phyloP scores from a whole-genome alignment of 2,113 vertebrate genomes.

The Fregetta grallaria region DNA sequence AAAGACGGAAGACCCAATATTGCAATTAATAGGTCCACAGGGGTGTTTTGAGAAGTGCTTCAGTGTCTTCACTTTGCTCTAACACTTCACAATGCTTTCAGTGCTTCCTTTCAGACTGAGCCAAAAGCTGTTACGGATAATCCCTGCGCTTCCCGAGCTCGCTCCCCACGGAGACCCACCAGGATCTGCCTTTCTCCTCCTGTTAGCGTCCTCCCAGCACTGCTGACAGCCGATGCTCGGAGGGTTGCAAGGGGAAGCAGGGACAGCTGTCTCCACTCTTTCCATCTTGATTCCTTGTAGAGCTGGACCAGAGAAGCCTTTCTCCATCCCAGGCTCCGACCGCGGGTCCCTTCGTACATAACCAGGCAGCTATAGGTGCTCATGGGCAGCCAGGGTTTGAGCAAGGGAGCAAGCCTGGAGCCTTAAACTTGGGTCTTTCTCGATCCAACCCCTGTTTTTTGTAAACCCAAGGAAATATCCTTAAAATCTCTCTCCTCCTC shows the following conservation, averaged over 20 bases:
- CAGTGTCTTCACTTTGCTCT: neutral
- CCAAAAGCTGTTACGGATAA: neutral
- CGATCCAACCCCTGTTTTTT: neutral
- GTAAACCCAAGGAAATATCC: neutral
- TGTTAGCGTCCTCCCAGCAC: neutral
- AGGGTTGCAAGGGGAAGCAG: neutral
- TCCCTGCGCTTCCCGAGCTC: fast-evolving
- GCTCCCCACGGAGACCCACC: neutral
- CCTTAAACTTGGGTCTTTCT: neutral
- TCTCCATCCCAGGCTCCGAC: fast-evolving
- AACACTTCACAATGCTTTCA: neutral
- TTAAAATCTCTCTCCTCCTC: neutral
- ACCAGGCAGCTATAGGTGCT: neutral
- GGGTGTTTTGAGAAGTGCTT: neutral
- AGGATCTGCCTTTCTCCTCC: neutral
- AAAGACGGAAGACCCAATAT: neutral
- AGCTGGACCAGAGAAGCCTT: neutral
- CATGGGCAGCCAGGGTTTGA: neutral
- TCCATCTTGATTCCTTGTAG: neutral
- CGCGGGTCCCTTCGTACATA: fast-evolving
- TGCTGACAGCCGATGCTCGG: neutral
- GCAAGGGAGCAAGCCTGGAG: neutral
- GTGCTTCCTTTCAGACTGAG: neutral
- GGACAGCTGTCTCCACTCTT: neutral
- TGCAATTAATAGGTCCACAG: neutral